Conservation (phyloP, 1,140 invertebrate species). For the Trichonephila inaurata region DNA sequence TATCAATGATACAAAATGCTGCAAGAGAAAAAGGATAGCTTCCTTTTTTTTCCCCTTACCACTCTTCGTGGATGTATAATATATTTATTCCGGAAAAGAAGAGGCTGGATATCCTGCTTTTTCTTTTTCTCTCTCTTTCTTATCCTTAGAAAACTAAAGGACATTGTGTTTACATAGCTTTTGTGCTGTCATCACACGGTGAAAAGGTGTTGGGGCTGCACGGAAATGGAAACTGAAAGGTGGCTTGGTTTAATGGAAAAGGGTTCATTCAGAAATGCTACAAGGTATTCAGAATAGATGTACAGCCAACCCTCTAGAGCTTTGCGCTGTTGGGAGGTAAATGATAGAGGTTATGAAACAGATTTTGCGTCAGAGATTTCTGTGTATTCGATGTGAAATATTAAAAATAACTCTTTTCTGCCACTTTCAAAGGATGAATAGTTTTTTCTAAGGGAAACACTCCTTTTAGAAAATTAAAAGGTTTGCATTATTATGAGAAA, state of each 20-base stretch:
- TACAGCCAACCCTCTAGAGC: too few relatives aligned
- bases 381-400: too few relatives aligned
- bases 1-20: not conserved
- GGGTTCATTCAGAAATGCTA: too few relatives aligned
- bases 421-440: too few relatives aligned
- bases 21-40: not conserved
- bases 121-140: not conserved
- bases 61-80: not conserved
- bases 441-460: too few relatives aligned
- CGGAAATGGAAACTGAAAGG: not conserved
- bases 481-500: too few relatives aligned
- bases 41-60: not conserved
- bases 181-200: not conserved
- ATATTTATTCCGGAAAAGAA: not conserved
- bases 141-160: not conserved
- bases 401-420: too few relatives aligned
- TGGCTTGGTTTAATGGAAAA: not conserved
- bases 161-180: not conserved
- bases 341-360: too few relatives aligned
- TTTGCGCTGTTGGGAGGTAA: too few relatives aligned
- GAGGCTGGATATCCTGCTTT: not conserved
- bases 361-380: too few relatives aligned
- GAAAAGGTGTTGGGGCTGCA: not conserved
- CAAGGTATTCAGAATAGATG: too few relatives aligned
- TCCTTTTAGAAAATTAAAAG: too few relatives aligned